Percentiles rank a stretch among this genome's conserved stretches.
Conservation (phyloP, 2,113 vertebrate species). For the Maccullochella peelii region DNA sequence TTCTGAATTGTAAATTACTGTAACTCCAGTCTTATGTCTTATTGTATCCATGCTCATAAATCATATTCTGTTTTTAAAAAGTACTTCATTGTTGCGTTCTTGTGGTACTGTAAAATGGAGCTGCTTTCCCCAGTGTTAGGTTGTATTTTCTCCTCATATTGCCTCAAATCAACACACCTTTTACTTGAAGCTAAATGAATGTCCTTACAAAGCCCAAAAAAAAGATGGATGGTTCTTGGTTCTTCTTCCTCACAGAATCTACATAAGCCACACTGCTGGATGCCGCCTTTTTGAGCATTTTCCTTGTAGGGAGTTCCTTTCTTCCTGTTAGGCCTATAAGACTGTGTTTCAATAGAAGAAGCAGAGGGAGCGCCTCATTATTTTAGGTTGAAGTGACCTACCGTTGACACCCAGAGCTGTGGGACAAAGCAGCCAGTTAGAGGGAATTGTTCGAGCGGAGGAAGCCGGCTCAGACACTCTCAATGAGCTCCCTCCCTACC, state of each 20-base stretch:
- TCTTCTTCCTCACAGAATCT: background rate
- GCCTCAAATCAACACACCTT: background rate
- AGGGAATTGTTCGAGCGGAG: slow-evolving; percentile 52
- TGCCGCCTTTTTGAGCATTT: background rate
- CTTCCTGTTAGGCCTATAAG: background rate
- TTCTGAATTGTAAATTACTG: no score
- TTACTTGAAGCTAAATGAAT: background rate
- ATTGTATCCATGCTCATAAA: no score
- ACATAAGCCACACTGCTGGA: background rate
- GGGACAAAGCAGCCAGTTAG: slow-evolving; percentile 15
- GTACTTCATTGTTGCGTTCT: background rate
- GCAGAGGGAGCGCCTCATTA: slow-evolving; percentile 10
- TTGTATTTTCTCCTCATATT: background rate
- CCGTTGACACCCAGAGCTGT: background rate
- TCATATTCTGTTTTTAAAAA: no score
- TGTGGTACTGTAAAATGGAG: background rate
- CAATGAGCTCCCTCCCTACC: background rate
- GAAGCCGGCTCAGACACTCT: slow-evolving; percentile 46
- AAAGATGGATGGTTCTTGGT: background rate
- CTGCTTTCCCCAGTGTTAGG: background rate
- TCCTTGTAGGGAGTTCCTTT: background rate
- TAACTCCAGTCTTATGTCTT: no score
- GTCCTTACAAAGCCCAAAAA: background rate
- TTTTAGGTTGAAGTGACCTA: slow-evolving; percentile 4
- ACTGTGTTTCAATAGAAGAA: background rate